Percentiles rank a stretch among this genome's conserved stretches.
Conservation (phyloP, 2,888 invertebrate genomes). For the Clostera curtula region DNA sequence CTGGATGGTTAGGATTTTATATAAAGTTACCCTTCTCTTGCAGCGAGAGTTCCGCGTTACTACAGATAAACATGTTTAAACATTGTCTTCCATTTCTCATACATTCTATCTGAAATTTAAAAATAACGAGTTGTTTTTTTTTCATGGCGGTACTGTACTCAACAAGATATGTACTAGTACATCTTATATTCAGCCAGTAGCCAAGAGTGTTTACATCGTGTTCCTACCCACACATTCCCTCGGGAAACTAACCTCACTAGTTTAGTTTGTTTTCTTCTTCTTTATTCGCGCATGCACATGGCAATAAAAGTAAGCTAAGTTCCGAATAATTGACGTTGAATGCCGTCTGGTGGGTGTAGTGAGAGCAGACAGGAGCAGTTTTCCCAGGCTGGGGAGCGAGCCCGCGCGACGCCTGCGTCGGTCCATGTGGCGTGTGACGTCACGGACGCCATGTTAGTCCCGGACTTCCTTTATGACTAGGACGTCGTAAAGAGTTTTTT, state of each 20-base stretch:
- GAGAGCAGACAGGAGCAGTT: conserved; percentile 39
- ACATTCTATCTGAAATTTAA: no score
- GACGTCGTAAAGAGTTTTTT: conserved; percentile 12
- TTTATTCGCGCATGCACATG: neutral
- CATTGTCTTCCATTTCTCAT: no score
- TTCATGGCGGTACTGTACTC: no score
- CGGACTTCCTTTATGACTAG: conserved; percentile 29
- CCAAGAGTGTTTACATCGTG: neutral
- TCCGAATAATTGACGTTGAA: conserved; percentile 49
- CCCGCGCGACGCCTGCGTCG: conserved; percentile 13
- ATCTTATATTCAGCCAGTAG: no score
- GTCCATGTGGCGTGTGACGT: conserved; percentile 29
- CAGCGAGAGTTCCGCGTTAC: no score
- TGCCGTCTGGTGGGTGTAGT: conserved; percentile 17
- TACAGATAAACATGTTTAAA: no score
- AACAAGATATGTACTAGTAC: no score
- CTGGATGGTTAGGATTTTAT: no score
- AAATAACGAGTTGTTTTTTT: no score
- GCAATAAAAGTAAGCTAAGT: conserved; percentile 39
- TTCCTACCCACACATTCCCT: neutral
- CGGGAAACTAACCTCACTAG: neutral
- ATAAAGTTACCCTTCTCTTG: no score
- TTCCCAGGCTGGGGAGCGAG: conserved; percentile 43
- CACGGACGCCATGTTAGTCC: conserved; percentile 18
- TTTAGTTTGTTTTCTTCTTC: neutral